Percentiles rank a stretch among this genome's conserved stretches.
Conservation (phyloP, 2,113 vertebrate genomes). For the Indicator maculatus region DNA sequence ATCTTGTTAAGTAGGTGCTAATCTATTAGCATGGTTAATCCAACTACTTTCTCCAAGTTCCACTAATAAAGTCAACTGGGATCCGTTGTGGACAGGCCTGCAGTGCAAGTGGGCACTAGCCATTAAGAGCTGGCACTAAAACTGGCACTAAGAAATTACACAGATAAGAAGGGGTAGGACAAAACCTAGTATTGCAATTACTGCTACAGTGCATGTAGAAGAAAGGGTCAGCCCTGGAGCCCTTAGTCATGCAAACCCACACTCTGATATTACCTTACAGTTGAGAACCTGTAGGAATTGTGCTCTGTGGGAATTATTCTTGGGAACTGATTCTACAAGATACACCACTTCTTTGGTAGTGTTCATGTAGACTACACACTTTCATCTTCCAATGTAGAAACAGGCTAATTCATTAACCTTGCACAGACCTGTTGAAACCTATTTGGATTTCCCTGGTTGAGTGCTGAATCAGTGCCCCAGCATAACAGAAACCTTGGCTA, state of each 20-base stretch:
- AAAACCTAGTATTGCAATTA: background rate
- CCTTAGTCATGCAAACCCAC: background rate
- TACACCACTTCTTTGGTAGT: background rate
- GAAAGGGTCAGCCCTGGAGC: background rate
- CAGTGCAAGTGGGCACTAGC: background rate
- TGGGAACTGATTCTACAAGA: background rate
- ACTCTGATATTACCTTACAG: background rate
- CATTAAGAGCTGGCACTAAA: background rate
- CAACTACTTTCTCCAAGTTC: background rate
- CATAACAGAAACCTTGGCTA: slow-evolving; percentile 22
- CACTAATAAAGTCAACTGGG: background rate
- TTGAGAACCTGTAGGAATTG: background rate
- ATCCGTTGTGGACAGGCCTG: background rate
- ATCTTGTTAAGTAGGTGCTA: background rate
- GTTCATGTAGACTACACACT: background rate
- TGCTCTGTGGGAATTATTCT: background rate
- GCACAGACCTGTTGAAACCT: slow-evolving; percentile 34
- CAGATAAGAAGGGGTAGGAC: background rate
- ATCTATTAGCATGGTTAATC: background rate
- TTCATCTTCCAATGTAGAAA: background rate
- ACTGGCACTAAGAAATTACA: background rate
- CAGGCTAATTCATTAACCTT: background rate
- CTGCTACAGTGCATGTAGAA: background rate
- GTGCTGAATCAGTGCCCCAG: background rate
- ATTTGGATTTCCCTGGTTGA: background rate